Conservation (phyloP, 2,113 vertebrate genomes). For the Xerus inauris region DNA sequence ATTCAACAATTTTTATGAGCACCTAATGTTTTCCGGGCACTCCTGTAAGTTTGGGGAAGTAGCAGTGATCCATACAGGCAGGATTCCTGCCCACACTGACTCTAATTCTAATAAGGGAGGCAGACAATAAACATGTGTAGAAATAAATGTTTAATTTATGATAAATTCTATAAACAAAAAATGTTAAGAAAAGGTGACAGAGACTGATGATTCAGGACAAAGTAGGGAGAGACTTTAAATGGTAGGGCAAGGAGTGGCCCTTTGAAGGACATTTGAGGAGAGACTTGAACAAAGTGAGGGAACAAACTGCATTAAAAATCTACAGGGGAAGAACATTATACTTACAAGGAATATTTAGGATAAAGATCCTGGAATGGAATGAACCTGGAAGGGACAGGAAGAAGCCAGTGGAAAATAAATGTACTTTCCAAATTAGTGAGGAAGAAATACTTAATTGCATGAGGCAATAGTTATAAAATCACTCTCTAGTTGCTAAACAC, state of each 20-base stretch:
- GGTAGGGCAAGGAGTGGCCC: background rate
- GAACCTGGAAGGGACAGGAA: background rate
- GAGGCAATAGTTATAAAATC: background rate
- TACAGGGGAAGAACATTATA: background rate
- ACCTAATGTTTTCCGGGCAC: background rate
- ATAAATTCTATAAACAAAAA: background rate
- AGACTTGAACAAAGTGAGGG: background rate
- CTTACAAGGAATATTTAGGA: background rate
- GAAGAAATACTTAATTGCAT: background rate
- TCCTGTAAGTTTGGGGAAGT: background rate
- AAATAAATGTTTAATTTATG: background rate
- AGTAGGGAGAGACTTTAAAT: background rate
- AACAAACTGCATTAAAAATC: background rate
- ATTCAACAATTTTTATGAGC: background rate
- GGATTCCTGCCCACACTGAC: fast-evolving
- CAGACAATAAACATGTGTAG: background rate
- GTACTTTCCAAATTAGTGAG: background rate
- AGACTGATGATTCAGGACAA: background rate
- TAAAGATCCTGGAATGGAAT: background rate
- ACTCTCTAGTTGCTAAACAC: background rate
- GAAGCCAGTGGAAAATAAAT: background rate
- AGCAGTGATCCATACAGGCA: background rate
- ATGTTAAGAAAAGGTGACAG: background rate
- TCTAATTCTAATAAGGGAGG: background rate
- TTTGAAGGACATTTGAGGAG: background rate